These are phyloP conservation scores for Alosa alosa DNA, from an alignment of 2,113 vertebrate genomes.

Conservation along the genomic window DNA sequence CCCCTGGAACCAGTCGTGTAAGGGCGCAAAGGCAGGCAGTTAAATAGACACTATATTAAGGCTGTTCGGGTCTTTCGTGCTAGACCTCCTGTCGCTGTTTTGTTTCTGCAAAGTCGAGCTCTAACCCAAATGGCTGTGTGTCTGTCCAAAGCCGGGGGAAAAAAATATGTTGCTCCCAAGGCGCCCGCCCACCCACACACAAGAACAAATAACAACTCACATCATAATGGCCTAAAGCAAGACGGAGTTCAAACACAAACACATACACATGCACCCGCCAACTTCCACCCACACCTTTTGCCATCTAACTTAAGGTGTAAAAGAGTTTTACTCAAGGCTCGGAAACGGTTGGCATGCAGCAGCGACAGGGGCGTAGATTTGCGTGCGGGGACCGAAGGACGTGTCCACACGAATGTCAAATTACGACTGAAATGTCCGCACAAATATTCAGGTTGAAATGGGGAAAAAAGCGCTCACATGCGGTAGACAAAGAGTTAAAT, in stretches of 20 bases:
- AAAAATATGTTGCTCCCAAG: slow-evolving; percentile 11
- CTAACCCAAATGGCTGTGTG: neutral
- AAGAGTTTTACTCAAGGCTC: slow-evolving; percentile 13
- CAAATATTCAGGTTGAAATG: too few species aligned
- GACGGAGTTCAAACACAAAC: slow-evolving; percentile 15
- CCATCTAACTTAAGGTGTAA: slow-evolving; percentile 23
- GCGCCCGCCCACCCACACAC: slow-evolving; percentile 15
- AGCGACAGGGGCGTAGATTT: too few species aligned
- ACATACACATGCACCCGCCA: neutral
- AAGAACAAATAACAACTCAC: slow-evolving; percentile 23
- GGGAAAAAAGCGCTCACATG: too few species aligned
- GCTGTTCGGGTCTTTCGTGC: neutral
- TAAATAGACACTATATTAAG: neutral
- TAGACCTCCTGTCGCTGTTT: neutral
- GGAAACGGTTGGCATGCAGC: slow-evolving; percentile 15
- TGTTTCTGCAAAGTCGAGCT: neutral
- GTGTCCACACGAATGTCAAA: too few species aligned
- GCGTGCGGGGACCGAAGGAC: too few species aligned
- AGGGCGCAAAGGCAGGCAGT: neutral
- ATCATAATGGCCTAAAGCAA: slow-evolving; percentile 27
- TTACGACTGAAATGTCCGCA: too few species aligned
- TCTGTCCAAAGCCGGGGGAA: neutral
- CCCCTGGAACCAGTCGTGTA: neutral
- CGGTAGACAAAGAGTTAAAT: too few species aligned
- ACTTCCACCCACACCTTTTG: neutral